Base-by-base conservation (phyloP, 2,888 invertebrate genomes). In the Herminia tarsipennalis region DNA sequence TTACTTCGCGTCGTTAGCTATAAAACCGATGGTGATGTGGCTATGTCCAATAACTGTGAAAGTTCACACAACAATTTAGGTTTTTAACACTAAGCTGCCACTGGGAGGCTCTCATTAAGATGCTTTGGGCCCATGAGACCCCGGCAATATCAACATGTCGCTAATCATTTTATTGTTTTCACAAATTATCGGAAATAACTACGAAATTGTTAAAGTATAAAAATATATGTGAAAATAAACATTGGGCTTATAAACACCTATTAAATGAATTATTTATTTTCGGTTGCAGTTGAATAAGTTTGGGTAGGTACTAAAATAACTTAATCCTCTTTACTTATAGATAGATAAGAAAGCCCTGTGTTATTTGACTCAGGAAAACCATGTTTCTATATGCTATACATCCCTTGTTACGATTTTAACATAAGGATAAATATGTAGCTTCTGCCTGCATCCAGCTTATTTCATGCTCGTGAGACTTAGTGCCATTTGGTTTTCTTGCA, bases 31-130 rank as follows among this genome's bases (percentile, higher is more conserved):
- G 38, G 53, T 36, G 29, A 47, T 42, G 30, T 21, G 21, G 18
- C 16, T 30, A 77, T 80, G 73, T 65, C 76, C 83, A 67, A 87
- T 83, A 76, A 76, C 86, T 90, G 91, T 90, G 90, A 90, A 89
- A 90, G 89, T 90, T 91, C 90, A 91, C 91, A 89, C 85, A 82
- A 87, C 84, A 88, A 90, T 91, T 88, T 81, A 80, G 78, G 66
- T 78, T 90, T 89, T 91, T 91, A 88, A 89, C 91, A 91, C 88
- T 66, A 70, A 63, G 62, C 69, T 74, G 86, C 83, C 83, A 84
- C 83, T 70, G 81, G 66, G 72, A 65, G 70, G 60, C 58, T 64
- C 86, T 88, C 88, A 88, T 90, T 89, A 90, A 75, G 65, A 30
- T 60, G 56, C n/a, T n/a, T 56, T 64, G 49, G 54, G 56, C 55